These are phyloP conservation scores for Laodelphax striatellus DNA, from an alignment of 1,140 invertebrate genomes.

Conservation along the genomic window DNA sequence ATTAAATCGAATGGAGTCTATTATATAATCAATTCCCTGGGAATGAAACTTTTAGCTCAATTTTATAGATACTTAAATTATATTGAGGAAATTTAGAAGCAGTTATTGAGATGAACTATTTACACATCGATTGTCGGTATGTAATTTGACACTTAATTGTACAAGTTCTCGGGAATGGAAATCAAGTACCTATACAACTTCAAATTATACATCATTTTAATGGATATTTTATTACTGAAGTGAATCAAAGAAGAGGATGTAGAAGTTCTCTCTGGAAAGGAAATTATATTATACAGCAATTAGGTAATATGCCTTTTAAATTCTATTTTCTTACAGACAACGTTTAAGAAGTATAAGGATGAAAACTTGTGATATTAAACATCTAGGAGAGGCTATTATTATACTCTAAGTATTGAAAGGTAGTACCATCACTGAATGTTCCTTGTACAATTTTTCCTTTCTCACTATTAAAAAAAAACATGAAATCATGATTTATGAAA, in stretches of 20 bases:
- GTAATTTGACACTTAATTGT: not conserved
- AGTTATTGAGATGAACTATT: too few species aligned
- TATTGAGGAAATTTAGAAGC: too few species aligned
- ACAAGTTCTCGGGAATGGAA: not conserved
- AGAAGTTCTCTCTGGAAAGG: not conserved
- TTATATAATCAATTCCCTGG: too few species aligned
- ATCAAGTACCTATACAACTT: not conserved
- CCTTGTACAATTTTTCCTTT: not conserved
- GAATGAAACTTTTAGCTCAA: too few species aligned
- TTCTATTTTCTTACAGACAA: not conserved
- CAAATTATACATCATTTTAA: not conserved
- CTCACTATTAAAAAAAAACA: not conserved
- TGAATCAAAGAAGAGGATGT: not conserved
- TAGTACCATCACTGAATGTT: not conserved
- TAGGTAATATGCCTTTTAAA: not conserved
- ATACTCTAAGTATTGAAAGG: not conserved
- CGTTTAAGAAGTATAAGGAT: not conserved
- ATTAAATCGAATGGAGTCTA: too few species aligned
- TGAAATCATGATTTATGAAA: not conserved
- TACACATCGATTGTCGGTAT: not conserved
- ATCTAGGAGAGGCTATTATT: not conserved
- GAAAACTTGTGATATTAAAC: constrained; percentile 1
- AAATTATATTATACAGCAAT: not conserved
- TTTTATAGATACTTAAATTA: too few species aligned
- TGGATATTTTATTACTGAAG: not conserved